These are phyloP conservation scores for Caenorhabditis imperialis DNA, from an alignment of 2,888 invertebrate species.

Conservation along the genomic window DNA sequence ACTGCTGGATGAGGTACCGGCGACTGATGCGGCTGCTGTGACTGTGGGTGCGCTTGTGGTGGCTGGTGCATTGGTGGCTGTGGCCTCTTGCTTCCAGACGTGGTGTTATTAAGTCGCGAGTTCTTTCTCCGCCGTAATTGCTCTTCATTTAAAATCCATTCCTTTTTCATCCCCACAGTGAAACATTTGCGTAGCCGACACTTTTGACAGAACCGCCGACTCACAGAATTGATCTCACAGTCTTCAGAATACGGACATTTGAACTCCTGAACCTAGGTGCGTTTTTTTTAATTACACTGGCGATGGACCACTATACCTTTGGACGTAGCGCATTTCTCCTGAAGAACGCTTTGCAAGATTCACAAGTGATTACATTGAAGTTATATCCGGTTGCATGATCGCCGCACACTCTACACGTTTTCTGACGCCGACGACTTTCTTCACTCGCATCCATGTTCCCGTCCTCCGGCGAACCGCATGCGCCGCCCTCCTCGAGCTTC, in stretches of 20 bases:
- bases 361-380: constrained; percentile 79
- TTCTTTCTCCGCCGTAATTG: constrained; percentile 81
- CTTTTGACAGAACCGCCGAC: constrained; percentile 89
- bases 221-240: constrained; percentile 75
- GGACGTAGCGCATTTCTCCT: constrained; percentile 91
- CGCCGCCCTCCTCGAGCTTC: constrained; percentile 56
- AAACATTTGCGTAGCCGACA: constrained; percentile 95
- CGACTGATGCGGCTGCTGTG: constrained; percentile 26
- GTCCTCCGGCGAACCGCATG: constrained; percentile 61
- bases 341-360: constrained; percentile 97
- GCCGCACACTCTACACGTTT: constrained; percentile 76
- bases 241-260: constrained; percentile 77
- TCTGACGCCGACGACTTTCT: constrained; percentile 69
- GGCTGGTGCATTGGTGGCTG: constrained; percentile 39
- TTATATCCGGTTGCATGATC: constrained; percentile 77
- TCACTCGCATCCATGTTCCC: constrained; percentile 53
- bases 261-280: constrained; percentile 75
- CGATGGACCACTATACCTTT: constrained; percentile 84
- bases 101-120: constrained; percentile 73
- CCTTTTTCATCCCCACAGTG: constrained; percentile 94
- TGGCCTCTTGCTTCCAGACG: constrained; percentile 35
- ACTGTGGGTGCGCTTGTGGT: constrained; percentile 17
- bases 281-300: too few relatives aligned
- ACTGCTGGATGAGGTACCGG: constrained; percentile 48
- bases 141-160: constrained; percentile 96